These are phyloP conservation scores for Limnothrissa miodon DNA, from an alignment of 2,113 vertebrate genomes.

Conservation along the genomic window DNA sequence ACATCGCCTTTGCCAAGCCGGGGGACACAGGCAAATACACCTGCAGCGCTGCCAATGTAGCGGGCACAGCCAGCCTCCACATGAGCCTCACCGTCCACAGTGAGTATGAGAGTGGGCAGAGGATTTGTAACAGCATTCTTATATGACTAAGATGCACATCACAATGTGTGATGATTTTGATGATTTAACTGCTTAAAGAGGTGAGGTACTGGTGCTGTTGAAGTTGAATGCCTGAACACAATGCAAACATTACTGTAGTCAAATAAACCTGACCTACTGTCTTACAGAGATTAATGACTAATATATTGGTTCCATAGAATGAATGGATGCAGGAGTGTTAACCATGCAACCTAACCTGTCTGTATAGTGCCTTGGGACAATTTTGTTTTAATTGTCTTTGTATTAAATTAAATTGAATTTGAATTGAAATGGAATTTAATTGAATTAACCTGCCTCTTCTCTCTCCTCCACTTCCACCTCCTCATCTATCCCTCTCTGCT, in stretches of 20 bases:
- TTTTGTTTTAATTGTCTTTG: no score
- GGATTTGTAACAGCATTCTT: no score
- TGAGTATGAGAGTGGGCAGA: conserved; percentile 60
- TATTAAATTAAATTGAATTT: no score
- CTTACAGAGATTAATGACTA: neutral
- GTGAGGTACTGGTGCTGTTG: neutral
- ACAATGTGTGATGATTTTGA: no score
- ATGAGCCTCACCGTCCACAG: conserved; percentile 79
- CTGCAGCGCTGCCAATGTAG: conserved; percentile 81
- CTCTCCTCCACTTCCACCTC: neutral
- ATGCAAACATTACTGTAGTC: neutral
- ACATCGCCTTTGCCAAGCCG: conserved; percentile 81
- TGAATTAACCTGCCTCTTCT: neutral
- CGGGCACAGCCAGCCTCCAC: conserved; percentile 74
- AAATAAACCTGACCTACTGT: neutral
- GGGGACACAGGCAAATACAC: conserved; percentile 81
- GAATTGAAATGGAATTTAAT: no score
- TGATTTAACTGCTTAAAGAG: no score
- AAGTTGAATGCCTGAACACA: neutral
- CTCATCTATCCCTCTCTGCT: conserved; percentile 54
- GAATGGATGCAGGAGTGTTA: neutral
- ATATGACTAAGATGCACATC: no score
- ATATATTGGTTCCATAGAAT: neutral
- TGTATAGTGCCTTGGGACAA: no score
- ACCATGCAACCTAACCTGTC: no score